Percentiles rank a stretch among this genome's conserved stretches.
Conservation (phyloP, 2,797 vertebrate species). For the Pseudotriccus pelzelni region DNA sequence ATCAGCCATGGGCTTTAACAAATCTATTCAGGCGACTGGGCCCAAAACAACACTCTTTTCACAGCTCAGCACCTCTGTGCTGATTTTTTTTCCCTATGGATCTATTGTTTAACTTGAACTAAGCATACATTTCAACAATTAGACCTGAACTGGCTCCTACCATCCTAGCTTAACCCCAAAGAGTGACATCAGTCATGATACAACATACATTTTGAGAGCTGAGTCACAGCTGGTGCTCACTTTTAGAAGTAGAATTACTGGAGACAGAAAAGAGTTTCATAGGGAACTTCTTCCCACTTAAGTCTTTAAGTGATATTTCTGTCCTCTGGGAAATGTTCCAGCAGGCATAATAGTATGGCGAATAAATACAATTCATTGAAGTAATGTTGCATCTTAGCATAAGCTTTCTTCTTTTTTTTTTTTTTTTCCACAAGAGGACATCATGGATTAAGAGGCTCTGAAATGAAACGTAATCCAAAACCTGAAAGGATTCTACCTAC, state of each 20-base stretch:
- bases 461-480: conserved; percentile 38
- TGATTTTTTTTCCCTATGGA: conserved; percentile 77
- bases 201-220: conserved; percentile 29
- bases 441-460: conserved; percentile 21
- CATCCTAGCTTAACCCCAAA: conserved; percentile 77
- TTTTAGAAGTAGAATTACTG: not conserved
- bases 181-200: conserved; percentile 79
- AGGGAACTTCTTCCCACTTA: not conserved
- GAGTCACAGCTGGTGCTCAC: not conserved
- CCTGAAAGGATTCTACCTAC: conserved; percentile 14
- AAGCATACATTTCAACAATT: conserved; percentile 79
- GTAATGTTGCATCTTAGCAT: not conserved
- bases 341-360: not conserved
- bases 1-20: conserved; percentile 91
- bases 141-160: conserved; percentile 72
- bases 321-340: not conserved
- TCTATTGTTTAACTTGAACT: conserved; percentile 84
- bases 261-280: not conserved
- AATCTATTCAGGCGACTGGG: conserved; percentile 90
- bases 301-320: not conserved
- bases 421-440: not conserved
- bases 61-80: conserved; percentile 83
- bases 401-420: not conserved
- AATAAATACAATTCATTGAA: not conserved
- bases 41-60: conserved; percentile 85